Conservation (phyloP, 1,140 invertebrate species). For the Asobara japonica region DNA sequence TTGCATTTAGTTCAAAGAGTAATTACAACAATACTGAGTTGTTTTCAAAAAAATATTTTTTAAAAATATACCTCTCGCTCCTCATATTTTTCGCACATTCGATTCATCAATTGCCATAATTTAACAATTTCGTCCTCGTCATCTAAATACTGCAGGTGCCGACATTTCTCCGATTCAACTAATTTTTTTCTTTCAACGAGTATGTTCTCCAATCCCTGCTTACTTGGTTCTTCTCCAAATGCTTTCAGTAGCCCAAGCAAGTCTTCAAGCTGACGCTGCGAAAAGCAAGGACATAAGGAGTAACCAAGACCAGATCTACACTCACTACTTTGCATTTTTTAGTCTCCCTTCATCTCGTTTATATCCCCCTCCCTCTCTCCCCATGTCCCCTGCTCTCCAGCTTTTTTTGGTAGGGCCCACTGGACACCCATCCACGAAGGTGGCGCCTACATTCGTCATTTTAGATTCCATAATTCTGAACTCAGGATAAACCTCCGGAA, state of each 20-base stretch:
- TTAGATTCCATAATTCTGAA: no score
- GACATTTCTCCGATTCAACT: constrained; percentile 2
- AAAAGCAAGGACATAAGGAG: background rate
- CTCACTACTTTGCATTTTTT: no score
- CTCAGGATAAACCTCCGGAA: no score
- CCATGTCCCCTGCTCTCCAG: no score
- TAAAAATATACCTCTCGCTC: background rate
- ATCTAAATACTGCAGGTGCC: background rate
- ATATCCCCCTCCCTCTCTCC: no score
- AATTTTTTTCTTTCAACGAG: constrained; percentile 4
- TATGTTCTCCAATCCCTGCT: constrained; percentile 13
- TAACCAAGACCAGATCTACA: background rate
- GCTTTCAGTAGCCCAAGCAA: background rate
- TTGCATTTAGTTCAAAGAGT: background rate
- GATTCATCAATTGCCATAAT: constrained; percentile 10
- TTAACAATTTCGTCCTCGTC: constrained; percentile 14
- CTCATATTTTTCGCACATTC: constrained; percentile 6
- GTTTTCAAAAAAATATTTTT: background rate
- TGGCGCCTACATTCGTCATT: no score
- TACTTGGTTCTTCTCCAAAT: background rate
- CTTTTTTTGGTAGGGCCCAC: no score
- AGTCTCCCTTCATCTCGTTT: no score
- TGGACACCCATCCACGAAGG: no score
- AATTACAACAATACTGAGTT: background rate
- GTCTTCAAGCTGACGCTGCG: constrained; percentile 8